A percentile compares a stretch with the other conserved stretches of the same genome.
phyloP scores from a whole-genome alignment of 2,113 vertebrate genomes.

The Ondatra zibethicus region DNA sequence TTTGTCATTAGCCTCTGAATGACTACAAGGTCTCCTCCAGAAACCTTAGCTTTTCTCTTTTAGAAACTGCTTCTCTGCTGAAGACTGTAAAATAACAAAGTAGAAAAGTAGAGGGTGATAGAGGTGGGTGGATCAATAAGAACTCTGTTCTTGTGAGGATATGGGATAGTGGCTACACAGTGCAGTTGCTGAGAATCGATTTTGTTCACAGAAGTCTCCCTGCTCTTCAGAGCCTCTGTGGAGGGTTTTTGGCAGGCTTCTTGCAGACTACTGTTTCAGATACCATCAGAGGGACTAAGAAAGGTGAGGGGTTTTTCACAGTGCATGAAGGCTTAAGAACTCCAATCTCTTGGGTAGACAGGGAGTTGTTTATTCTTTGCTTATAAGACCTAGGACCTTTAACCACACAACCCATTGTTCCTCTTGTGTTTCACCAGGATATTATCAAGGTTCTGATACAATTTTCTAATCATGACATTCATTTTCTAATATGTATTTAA shows the following conservation, averaged over 20 bases:
- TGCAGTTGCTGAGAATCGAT: slow-evolving; percentile 54
- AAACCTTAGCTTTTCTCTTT: background rate
- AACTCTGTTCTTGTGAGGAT: slow-evolving; percentile 39
- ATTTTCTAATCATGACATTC: slow-evolving; percentile 52
- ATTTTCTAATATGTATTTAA: slow-evolving; percentile 54
- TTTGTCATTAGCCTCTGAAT: background rate
- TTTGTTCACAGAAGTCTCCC: slow-evolving; percentile 64
- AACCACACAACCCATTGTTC: background rate
- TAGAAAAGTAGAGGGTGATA: background rate
- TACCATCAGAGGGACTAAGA: slow-evolving; percentile 45
- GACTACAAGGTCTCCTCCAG: background rate
- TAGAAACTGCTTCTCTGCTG: background rate
- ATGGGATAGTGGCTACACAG: background rate
- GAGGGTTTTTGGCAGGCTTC: background rate
- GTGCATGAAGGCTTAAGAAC: slow-evolving; percentile 21
- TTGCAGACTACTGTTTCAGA: slow-evolving; percentile 33
- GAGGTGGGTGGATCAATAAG: slow-evolving; percentile 50
- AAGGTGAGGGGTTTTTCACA: slow-evolving; percentile 3
- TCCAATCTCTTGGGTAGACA: slow-evolving; percentile 41
- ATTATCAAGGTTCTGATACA: slow-evolving; percentile 4
- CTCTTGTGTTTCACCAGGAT: background rate
- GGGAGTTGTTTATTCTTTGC: slow-evolving; percentile 51
- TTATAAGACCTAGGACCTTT: background rate
- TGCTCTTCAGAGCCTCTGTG: slow-evolving; percentile 16
- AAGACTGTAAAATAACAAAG: slow-evolving; percentile 54